A percentile compares a stretch with the other conserved stretches of the same genome.
Evolutionary conservation across 2,888 invertebrate species (phyloP).

Genomic region (Spilarctia lutea): DNA sequence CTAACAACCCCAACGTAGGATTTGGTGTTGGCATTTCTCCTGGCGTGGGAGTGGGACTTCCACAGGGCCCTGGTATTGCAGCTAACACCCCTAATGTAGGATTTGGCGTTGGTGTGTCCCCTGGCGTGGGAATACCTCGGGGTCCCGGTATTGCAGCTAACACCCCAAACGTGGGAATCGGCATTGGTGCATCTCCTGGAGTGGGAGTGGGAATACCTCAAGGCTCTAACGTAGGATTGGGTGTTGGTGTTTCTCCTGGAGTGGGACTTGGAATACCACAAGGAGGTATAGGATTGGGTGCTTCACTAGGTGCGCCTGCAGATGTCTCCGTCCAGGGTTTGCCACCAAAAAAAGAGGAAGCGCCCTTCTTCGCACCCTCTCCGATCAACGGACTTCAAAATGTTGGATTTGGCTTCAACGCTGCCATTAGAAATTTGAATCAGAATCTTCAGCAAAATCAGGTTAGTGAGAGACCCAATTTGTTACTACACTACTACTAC

Average conservation of each 20-base stretch:
- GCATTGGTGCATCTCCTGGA: background rate
- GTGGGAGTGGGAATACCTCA: background rate
- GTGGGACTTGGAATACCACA: background rate
- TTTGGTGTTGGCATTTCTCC: conserved; percentile 1
- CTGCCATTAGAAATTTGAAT: conserved; percentile 71
- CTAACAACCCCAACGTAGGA: background rate
- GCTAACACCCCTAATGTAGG: background rate
- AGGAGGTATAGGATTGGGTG: background rate
- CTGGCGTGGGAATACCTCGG: conserved; percentile 1
- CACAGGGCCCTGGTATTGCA: conserved; percentile 1
- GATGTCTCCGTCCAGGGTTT: conserved; percentile 80
- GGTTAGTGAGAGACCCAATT: conserved; percentile 52
- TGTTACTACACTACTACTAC: too few relatives aligned
- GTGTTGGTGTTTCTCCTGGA: background rate
- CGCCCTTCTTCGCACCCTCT: conserved; percentile 74
- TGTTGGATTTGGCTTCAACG: conserved; percentile 69
- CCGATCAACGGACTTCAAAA: conserved; percentile 78
- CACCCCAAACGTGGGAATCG: background rate
- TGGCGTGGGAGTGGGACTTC: background rate
- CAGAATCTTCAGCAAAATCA: conserved; percentile 68
- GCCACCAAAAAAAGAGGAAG: conserved; percentile 69
- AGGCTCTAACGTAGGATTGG: background rate
- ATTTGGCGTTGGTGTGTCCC: conserved; percentile 1
- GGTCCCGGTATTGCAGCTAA: background rate
- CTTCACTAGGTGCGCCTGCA: conserved; percentile 27